A percentile compares a stretch with the other conserved stretches of the same genome.
phyloP scores from a whole-genome alignment of 2,113 vertebrate genomes.

The Anguilla rostrata region DNA sequence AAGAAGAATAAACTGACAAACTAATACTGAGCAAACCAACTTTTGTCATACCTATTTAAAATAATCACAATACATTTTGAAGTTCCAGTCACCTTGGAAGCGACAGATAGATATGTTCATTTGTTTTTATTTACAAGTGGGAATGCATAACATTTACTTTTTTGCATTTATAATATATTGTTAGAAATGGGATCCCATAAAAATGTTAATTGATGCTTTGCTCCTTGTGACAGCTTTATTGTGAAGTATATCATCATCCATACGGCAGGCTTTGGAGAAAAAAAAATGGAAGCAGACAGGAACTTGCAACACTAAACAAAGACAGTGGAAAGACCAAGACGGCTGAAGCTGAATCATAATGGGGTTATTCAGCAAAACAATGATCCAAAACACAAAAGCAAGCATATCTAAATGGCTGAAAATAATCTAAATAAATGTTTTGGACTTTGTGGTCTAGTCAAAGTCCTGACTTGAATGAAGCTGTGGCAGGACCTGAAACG shows the following conservation, averaged over 20 bases:
- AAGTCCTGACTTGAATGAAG: too few relatives aligned
- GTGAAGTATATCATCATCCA: constrained; percentile 61
- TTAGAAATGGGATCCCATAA: constrained; percentile 54
- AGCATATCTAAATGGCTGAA: too few relatives aligned
- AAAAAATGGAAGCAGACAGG: constrained; percentile 59
- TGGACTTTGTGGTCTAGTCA: too few relatives aligned
- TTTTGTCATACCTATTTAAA: too few relatives aligned
- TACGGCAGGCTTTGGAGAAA: constrained; percentile 50
- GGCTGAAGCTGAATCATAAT: too few relatives aligned
- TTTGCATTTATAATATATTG: constrained; percentile 56
- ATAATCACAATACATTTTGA: neutral
- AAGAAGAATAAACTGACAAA: too few relatives aligned
- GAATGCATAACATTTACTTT: neutral
- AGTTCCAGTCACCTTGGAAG: neutral
- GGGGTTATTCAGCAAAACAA: too few relatives aligned
- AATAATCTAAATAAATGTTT: too few relatives aligned
- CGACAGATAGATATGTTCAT: neutral
- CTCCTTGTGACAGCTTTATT: constrained; percentile 60
- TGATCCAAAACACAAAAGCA: too few relatives aligned
- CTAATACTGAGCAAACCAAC: too few relatives aligned
- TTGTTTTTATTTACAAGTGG: neutral
- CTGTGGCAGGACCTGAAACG: too few relatives aligned
- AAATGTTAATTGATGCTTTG: constrained; percentile 54
- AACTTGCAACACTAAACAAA: constrained; percentile 49
- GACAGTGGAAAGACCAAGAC: constrained; percentile 36